Evolutionary conservation across 2,888 invertebrate genomes (phyloP), one percentile per base, ranked within the genome.

Genomic region (Clostera curtula): DNA sequence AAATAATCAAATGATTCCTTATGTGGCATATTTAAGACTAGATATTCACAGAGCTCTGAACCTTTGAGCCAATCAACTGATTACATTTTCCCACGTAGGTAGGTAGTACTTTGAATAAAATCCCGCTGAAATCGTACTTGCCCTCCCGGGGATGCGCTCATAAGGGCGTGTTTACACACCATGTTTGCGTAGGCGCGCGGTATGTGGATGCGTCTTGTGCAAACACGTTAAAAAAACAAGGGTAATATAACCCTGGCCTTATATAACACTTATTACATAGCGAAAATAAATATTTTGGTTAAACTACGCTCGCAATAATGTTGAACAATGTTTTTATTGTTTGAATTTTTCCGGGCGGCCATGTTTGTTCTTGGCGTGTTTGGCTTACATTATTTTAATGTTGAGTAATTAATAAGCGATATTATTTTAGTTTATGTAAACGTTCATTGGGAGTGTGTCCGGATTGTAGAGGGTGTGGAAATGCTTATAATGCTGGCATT

Each of bases 221-320:
- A 80, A 82, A 80, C 76, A 83, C 39, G 63, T 66, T 80, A 72
- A 80, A 83, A 82, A 83, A 83, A 82, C 79, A 82, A 72, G 79
- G 83, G 82, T 55, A 57, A 64, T 64, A 67, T 66, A 59, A 68
- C 44, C 40, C 35, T 36, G 25, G 20, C 27, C 33, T 36, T 35
- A 31, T 43, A 45, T 35, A 28, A 32, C 43, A 49, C 41, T 50
- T 46, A 47, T 34, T 59, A 63, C 49, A 62, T 60, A 57, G 43
- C 46, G 46, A 51, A 44, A 43, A 54, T 59, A 69, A 68, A 67
- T 63, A 68, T 50, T 49, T 40, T 40, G 41, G 36, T 34, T 29
- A 41, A 49, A 49, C 47, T 49, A 49, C 46, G 47, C 19, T 8
- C 15, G 30, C 36, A 46, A 51, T 62, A 56, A 34, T 62, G 56